Evolutionary conservation across 2,888 invertebrate species (phyloP).

Genomic region (Xanthia icteritia): DNA sequence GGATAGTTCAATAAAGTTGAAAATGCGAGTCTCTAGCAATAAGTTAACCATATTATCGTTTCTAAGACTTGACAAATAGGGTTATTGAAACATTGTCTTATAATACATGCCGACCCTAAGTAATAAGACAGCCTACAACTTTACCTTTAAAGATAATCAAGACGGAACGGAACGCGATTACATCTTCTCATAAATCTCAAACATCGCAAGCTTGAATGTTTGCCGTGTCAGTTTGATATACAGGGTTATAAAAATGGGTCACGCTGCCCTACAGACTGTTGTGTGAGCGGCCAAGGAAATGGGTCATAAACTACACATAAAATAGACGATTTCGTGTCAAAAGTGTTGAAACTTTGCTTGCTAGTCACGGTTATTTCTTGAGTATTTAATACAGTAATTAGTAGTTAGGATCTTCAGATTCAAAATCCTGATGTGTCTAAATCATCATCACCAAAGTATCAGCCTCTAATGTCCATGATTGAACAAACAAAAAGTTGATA

Average conservation of each 20-base stretch:
- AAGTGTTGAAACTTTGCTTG: conserved; percentile 52
- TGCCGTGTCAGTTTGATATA: conserved; percentile 46
- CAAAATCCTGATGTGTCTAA: not conserved
- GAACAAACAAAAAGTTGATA: no score
- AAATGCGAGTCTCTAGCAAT: no score
- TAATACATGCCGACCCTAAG: not conserved
- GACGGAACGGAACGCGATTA: conserved; percentile 8
- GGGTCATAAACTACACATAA: conserved; percentile 61
- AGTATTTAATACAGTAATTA: not conserved
- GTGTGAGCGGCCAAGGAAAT: conserved; percentile 58
- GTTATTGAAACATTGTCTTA: not conserved
- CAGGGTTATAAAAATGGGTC: conserved; percentile 69
- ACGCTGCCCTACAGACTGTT: conserved; percentile 60
- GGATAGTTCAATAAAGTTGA: no score
- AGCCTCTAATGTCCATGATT: not conserved
- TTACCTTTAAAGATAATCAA: conserved; percentile 11
- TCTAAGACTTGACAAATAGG: not conserved
- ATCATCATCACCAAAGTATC: not conserved
- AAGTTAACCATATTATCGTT: not conserved
- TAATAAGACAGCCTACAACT: conserved; percentile 3
- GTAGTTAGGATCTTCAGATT: not conserved
- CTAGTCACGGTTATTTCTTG: conserved; percentile 6
- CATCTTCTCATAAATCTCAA: conserved; percentile 38
- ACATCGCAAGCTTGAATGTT: conserved; percentile 28
- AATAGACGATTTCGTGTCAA: conserved; percentile 46